A percentile compares a stretch with the other conserved stretches of the same genome.
Conservation (phyloP, 2,797 vertebrate species). For the Enteromius fasciolatus region DNA sequence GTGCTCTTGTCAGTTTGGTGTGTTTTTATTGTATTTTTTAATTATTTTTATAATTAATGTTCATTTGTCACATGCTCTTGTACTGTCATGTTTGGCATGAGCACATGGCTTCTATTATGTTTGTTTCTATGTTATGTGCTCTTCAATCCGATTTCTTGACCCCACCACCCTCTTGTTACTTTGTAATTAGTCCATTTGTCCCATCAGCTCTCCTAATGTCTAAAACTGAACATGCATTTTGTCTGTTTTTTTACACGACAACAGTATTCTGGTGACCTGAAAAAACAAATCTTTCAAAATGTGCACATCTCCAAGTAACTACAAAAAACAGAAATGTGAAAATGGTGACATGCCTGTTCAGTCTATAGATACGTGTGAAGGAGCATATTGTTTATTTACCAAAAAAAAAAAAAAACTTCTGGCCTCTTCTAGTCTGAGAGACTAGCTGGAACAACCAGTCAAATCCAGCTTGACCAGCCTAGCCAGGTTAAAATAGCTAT, state of each 20-base stretch:
- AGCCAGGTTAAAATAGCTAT: no score
- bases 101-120: background rate
- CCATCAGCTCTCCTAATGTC: background rate
- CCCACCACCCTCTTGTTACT: background rate
- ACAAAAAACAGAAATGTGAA: background rate
- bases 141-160: background rate
- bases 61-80: background rate
- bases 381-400: background rate
- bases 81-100: background rate
- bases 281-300: background rate
- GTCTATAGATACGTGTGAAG: background rate
- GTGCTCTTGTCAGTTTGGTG: background rate
- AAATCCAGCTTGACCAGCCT: no score
- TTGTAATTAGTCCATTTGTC: background rate
- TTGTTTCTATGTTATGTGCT: background rate
- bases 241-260: no score
- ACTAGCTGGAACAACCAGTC: no score
- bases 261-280: background rate
- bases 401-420: no score
- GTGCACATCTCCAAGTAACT: background rate
- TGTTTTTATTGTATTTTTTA: background rate
- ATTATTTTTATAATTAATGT: no score
- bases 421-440: no score
- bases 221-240: no score
- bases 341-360: background rate